phyloP scores from a whole-genome alignment of 2,888 invertebrate species.

The Epirrhoe alternata region DNA sequence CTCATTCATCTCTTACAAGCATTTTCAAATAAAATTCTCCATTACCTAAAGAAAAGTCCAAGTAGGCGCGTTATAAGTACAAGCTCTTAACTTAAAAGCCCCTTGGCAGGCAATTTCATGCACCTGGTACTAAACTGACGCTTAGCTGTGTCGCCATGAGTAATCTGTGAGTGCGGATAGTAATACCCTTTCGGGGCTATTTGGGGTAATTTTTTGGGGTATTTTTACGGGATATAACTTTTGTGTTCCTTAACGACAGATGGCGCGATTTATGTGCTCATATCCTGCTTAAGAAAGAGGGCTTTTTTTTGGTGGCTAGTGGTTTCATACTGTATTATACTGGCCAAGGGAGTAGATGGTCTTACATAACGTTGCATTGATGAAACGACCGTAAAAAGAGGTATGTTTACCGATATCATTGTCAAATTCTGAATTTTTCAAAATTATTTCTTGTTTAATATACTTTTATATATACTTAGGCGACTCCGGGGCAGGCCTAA shows the following conservation, averaged over 20 bases:
- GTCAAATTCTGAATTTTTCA: no score
- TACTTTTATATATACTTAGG: no score
- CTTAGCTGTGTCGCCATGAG: constrained; percentile 7
- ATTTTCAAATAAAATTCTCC: constrained; percentile 1
- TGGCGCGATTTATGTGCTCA: background rate
- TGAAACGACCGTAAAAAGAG: no score
- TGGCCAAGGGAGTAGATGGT: no score
- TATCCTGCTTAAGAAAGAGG: background rate
- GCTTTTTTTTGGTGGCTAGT: background rate
- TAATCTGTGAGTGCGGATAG: constrained; percentile 8
- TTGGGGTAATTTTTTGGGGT: background rate
- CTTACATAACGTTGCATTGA: no score
- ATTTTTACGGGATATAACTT: background rate
- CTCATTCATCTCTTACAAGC: background rate
- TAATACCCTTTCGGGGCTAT: background rate
- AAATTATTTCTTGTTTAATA: no score
- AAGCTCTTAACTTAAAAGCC: constrained; percentile 35
- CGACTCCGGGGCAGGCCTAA: no score
- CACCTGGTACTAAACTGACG: constrained; percentile 22
- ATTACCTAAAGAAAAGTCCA: constrained; percentile 4
- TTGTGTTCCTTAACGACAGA: background rate
- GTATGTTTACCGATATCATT: no score
- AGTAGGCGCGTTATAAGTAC: constrained; percentile 3
- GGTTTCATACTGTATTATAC: no score
- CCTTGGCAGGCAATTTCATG: constrained; percentile 27